phyloP scores from a whole-genome alignment of 1,140 invertebrate genomes.

The Hermetia illucens region DNA sequence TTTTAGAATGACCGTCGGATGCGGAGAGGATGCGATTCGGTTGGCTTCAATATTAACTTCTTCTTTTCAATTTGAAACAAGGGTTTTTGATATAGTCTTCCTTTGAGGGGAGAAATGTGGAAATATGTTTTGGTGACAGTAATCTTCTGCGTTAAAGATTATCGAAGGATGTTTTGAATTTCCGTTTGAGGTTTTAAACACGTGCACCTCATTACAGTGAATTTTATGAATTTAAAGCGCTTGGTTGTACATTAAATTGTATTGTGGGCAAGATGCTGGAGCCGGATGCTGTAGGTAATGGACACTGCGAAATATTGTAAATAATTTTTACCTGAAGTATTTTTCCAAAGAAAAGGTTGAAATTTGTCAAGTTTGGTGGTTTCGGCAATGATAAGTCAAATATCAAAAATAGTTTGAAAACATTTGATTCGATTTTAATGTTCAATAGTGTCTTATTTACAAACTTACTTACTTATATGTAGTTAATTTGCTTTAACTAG shows the following conservation, averaged over 20 bases:
- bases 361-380: too few species aligned
- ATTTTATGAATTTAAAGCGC: neutral
- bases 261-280: neutral
- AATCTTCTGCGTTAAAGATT: constrained; percentile 6
- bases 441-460: too few species aligned
- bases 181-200: neutral
- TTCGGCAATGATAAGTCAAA: too few species aligned
- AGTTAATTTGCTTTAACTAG: too few species aligned
- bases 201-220: neutral
- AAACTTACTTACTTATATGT: too few species aligned
- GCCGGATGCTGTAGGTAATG: too few species aligned
- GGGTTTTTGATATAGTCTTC: constrained; percentile 3
- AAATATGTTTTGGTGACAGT: constrained; percentile 9
- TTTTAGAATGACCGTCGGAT: neutral
- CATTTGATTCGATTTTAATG: too few species aligned
- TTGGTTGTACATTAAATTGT: neutral
- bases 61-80: constrained; percentile 1
- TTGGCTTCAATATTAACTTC: neutral
- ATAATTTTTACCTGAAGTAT: too few species aligned
- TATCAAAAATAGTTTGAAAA: too few species aligned
- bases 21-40: neutral
- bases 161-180: neutral
- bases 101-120: neutral
- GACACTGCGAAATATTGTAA: too few species aligned
- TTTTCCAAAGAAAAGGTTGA: too few species aligned